Base-by-base conservation (phyloP, 92 coral and sea anemone species). In the Phenganax stokvisi region DNA sequence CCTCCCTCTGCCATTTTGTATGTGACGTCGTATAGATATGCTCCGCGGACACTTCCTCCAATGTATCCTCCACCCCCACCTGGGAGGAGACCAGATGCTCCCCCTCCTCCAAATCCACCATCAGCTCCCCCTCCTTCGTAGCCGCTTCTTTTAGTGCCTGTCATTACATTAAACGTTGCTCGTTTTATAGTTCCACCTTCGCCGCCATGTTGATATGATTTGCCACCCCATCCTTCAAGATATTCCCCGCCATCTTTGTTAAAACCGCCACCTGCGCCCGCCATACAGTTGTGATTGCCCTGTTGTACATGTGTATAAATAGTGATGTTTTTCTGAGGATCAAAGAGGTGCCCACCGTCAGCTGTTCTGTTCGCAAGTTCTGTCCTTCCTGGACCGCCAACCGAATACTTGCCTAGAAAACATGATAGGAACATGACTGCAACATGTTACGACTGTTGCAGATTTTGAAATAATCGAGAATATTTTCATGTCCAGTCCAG, bases 31-130 rank as follows among this genome's bases (percentile, higher is more conserved):
- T 87, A 84, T 27, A 96, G 91, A 53, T 79, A 85, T 25, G 88
- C 81, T 54, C 97, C 97, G 10, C 69, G 83, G 4, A 93, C 97
- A 44, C 94, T 92, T 4, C 97, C 97, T 28, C 97, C 97, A 9
- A 91, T 91, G 85, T 89, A 93, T 29, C 97, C 97, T 15, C 97
- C 97, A 15, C 97, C 97, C 12, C 87, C 97, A 4, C 97, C 97
- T 16, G 97, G 93, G 61, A 93, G 85, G 71, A 93, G 84, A 12
- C 97, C 93, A n/a, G 93, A 92, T 9, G 97, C 93, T 27, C 97
- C 97, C 56, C 97, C 97, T 57, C 97, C 97, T 54, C 97, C 97
- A 62, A 93, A 93, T 11, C 97, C 97, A 66, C 97, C 97, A 62
- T 83, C 90, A 70, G 94, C 90, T 56, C 77, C 69, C 10, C 81